These are phyloP conservation scores for Xenops minutus DNA, from an alignment of 2,797 vertebrate genomes.

Conservation along the genomic window DNA sequence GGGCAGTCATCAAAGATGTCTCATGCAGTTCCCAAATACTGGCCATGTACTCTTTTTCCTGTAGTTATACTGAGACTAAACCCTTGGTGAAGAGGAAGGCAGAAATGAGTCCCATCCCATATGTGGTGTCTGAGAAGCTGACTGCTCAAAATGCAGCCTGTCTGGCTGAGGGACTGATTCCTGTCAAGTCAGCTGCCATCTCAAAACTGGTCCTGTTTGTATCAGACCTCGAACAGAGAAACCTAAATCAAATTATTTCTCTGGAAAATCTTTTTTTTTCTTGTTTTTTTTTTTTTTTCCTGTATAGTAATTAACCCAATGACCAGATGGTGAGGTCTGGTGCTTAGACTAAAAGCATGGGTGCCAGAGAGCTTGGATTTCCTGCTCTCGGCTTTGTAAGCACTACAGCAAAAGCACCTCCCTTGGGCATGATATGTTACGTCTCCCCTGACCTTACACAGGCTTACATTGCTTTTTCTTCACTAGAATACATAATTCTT, in stretches of 20 bases:
- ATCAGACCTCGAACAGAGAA: neutral
- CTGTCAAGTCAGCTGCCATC: neutral
- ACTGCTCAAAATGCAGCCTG: neutral
- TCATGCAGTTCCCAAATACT: neutral
- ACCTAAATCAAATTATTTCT: neutral
- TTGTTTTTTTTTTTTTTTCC: neutral
- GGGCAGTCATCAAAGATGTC: neutral
- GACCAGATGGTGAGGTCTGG: neutral
- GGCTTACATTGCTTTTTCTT: neutral
- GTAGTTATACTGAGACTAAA: neutral
- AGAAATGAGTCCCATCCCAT: neutral
- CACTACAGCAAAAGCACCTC: neutral
- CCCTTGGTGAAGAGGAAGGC: neutral
- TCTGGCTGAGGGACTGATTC: neutral
- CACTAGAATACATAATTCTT: constrained; percentile 39
- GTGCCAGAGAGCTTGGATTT: neutral
- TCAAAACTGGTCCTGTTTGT: neutral
- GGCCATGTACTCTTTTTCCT: neutral
- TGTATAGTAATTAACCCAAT: neutral
- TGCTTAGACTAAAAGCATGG: neutral
- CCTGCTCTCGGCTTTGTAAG: neutral
- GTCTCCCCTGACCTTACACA: neutral
- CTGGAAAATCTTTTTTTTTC: neutral
- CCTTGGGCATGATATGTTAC: neutral
- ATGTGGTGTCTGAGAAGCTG: neutral